Evolutionary conservation across 2,113 vertebrate species (phyloP), one percentile per base, ranked within the genome.

Genomic region (Entomyzon cyanotis): DNA sequence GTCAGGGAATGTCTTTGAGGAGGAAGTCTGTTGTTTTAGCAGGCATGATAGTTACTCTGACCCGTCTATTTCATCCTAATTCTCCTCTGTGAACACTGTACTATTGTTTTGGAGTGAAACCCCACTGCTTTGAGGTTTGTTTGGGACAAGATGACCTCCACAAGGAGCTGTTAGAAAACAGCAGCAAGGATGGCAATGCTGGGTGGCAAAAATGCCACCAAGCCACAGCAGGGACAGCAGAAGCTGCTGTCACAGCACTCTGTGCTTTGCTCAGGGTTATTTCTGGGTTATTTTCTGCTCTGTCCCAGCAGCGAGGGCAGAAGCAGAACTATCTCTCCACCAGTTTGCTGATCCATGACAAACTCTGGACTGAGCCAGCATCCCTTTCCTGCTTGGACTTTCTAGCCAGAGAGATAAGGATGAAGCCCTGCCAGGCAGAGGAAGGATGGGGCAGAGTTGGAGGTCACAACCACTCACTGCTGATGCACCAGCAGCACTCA

Each of bases 401-500:
- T 46, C 55, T 58, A 56, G 44, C 18, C 44, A 30, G 35, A 10
- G 46, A 39, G 79, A 73, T 47, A 56, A 78, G 46, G 63, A 28
- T 56, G 84, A 58, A 37, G 74, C 31, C 11, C 35, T 85, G 53
- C 27, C 50, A 52, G 37, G 70, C 37, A 53, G 78, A 76, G 87
- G 44, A 58, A 83, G 87, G 81, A 35, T 19, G 24, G 59, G 25
- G 30, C 52, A 83, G 49, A 28, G 58, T 10, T 59, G 41, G 30
- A 87, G 7, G 35, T 28, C 33, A 52, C 35, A 67, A 6, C 42
- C 3, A 1, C n/a, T 79, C 28, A 1, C 8, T 46, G 2, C 5
- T 20, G 39, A 22, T 58, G 76, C 67, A 31, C n/a, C 2, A 4
- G 35, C 55, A 59, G 12, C 0, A 0, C n/a, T 69, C 2, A 0